Conservation (phyloP, 1,140 invertebrate genomes). For the Batillaria attramentaria region DNA sequence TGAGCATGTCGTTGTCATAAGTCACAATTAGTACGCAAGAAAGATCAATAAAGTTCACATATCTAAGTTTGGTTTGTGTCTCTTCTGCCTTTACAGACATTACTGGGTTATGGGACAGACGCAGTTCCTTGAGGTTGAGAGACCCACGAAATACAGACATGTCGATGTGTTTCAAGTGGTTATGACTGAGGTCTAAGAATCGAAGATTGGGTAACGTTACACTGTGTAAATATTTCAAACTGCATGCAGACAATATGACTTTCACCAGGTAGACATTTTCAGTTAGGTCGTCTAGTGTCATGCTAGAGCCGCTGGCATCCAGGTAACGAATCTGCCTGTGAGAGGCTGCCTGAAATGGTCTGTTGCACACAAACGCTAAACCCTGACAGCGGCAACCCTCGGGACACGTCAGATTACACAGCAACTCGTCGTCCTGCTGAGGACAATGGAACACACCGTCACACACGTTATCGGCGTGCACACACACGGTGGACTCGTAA, state of each 20-base stretch:
- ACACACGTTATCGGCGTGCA: constrained; percentile 15
- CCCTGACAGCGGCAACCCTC: constrained; percentile 8
- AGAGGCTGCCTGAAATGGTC: background rate
- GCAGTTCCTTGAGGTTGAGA: no score
- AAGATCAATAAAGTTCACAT: no score
- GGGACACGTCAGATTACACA: constrained; percentile 25
- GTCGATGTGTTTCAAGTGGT: constrained; percentile 1
- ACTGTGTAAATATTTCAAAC: constrained; percentile 5
- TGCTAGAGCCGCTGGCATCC: background rate
- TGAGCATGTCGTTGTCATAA: no score
- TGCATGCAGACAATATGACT: background rate
- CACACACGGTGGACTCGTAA: background rate
- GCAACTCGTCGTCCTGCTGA: constrained; percentile 5
- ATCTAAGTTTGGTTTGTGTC: no score
- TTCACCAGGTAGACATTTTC: background rate
- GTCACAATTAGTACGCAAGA: no score
- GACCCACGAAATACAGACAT: constrained; percentile 10
- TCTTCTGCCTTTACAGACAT: no score
- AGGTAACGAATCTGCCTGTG: background rate
- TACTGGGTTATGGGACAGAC: no score
- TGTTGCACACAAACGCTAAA: constrained; percentile 4
- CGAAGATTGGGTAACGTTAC: background rate
- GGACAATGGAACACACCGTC: constrained; percentile 16
- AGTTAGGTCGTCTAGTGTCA: background rate
- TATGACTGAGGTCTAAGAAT: constrained; percentile 28